These are phyloP conservation scores for Epinotia demarniana DNA, from an alignment of 2,888 invertebrate genomes.

Conservation along the genomic window DNA sequence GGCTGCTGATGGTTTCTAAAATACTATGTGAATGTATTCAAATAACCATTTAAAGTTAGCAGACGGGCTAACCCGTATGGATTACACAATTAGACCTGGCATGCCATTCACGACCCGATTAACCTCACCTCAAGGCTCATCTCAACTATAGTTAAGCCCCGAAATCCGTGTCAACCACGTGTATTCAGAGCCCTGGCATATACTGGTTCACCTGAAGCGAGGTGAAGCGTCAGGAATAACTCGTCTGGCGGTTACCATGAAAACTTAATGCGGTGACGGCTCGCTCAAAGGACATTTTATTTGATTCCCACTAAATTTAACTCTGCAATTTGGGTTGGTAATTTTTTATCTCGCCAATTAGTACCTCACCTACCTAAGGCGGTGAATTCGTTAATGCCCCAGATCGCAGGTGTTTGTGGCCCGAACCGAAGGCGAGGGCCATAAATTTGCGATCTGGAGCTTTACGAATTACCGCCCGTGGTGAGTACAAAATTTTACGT, in stretches of 20 bases:
- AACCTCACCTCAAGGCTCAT: not conserved
- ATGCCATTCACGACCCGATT: not conserved
- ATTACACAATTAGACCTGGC: constrained; percentile 11
- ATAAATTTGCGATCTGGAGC: no score
- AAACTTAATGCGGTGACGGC: constrained; percentile 14
- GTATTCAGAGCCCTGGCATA: not conserved
- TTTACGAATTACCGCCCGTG: no score
- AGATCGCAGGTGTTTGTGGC: no score
- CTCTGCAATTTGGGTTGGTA: constrained; percentile 7
- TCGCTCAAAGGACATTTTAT: not conserved
- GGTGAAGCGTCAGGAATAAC: not conserved
- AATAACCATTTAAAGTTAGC: not conserved
- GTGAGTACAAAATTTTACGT: no score
- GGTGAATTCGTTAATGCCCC: no score
- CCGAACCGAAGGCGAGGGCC: no score
- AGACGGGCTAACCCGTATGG: constrained; percentile 12
- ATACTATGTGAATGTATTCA: not conserved
- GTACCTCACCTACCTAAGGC: no score
- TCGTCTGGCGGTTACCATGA: constrained; percentile 9
- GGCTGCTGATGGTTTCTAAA: no score
- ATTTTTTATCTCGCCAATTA: no score
- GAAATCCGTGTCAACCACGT: no score
- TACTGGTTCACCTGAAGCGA: not conserved
- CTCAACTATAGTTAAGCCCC: not conserved
- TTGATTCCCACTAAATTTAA: constrained; percentile 9